Evolutionary conservation across 1,140 invertebrate genomes (phyloP), one percentile per base, ranked within the genome.

Genomic region (Chelonus insularis): DNA sequence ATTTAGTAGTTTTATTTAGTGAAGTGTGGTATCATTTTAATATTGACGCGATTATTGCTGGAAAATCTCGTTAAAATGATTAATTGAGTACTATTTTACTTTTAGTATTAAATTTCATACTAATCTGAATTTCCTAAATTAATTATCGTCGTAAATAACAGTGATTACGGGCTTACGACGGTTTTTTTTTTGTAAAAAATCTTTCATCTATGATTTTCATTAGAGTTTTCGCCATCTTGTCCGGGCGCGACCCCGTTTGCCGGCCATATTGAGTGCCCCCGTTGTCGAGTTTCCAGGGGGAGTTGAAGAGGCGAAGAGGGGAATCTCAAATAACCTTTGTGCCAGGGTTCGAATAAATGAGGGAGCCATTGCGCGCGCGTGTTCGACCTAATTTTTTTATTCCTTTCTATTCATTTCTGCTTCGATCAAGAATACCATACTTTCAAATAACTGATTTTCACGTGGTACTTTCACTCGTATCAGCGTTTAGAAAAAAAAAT

Each of bases 251-350:
- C 69, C 74, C 73, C 67, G 64, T 23, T 64, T 39, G 67, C 66
- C 77, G 65, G 79, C 79, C 79, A 80, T 81, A 66, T 81, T 77
- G 56, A 65, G 64, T 62, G 71, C 68, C 67, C 68, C 68, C 65
- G 67, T 66, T 74, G 69, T 67, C 65, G 41, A n/a, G 65, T 75
- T 77, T 75, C 68, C 68, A 68, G 62, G 58, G 66, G 54, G 41
- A 47, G 21, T 55, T 32, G 16, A 55, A 14, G 14, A 9, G 55
- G 50, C 29, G 18, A 21, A 29, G 47, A 39, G 47, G 47, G 14
- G 48, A 45, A 57, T 45, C 32, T 34, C 18, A 39, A 50, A 41
- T 11, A 29, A 14, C 16, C 32, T 43, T 14, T 41, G 55, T 45
- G 41, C 51, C 48, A 21, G 43, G 55, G 36, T 43, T 50, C 34